These are phyloP conservation scores for Scartelaos histophorus DNA, from an alignment of 2,113 vertebrate species.

Conservation along the genomic window DNA sequence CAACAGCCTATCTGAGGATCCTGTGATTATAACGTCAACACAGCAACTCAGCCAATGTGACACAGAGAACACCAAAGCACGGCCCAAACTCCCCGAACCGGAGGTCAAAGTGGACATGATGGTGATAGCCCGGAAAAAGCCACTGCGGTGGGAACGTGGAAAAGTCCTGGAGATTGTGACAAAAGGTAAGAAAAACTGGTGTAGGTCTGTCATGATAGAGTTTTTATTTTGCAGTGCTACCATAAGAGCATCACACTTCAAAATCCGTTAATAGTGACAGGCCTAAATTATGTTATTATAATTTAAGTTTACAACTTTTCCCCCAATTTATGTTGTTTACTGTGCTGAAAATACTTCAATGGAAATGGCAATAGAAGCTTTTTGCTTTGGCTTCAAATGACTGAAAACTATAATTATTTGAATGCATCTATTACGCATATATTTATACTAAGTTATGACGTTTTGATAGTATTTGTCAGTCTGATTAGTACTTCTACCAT, in stretches of 20 bases:
- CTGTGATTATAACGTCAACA: conserved; percentile 22
- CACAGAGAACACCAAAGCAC: conserved; percentile 12
- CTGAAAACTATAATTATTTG: background rate
- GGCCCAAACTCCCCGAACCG: conserved; percentile 74
- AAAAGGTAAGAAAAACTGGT: conserved; percentile 68
- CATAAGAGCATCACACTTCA: too few species aligned
- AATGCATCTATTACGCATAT: background rate
- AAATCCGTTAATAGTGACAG: too few species aligned
- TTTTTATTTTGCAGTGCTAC: too few species aligned
- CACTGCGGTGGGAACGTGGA: conserved; percentile 87
- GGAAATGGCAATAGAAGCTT: background rate
- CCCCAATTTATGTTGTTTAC: background rate
- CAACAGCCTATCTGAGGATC: background rate
- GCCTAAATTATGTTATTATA: too few species aligned
- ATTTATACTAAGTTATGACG: too few species aligned
- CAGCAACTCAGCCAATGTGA: conserved; percentile 15
- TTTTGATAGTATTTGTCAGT: too few species aligned
- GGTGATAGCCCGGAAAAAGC: conserved; percentile 85
- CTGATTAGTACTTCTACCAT: background rate
- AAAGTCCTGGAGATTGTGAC: conserved; percentile 84
- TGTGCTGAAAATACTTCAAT: background rate
- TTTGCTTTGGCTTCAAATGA: background rate
- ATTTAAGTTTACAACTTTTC: background rate
- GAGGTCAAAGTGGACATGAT: conserved; percentile 82
- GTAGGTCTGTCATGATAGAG: background rate